These are phyloP conservation scores for Chironomus tepperi DNA, from an alignment of 1,140 invertebrate species.

Conservation along the genomic window DNA sequence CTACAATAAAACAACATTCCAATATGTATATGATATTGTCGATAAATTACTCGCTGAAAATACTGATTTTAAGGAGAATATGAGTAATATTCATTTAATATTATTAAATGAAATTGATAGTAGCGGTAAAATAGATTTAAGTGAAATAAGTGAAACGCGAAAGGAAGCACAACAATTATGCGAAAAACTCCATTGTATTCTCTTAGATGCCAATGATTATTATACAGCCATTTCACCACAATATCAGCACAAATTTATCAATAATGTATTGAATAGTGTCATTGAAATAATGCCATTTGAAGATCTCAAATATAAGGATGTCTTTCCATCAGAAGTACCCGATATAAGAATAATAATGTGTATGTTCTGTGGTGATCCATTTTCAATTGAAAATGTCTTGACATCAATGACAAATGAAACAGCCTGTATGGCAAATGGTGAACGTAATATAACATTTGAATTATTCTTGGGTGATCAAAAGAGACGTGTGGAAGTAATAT, in stretches of 20 bases:
- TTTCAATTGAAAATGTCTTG: conserved; percentile 80
- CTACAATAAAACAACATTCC: conserved; percentile 18
- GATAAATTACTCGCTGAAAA: conserved; percentile 16
- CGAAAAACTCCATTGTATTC: neutral
- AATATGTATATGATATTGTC: conserved; percentile 14
- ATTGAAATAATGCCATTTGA: conserved; percentile 37
- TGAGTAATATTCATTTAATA: conserved; percentile 6
- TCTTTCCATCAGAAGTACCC: conserved; percentile 39
- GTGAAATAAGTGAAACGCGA: neutral
- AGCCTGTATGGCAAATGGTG: conserved; percentile 75
- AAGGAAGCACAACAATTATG: neutral
- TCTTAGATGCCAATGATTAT: conserved; percentile 18
- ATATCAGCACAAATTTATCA: conserved; percentile 38
- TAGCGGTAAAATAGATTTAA: conserved; percentile 5
- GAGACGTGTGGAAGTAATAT: conserved; percentile 82
- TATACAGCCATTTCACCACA: conserved; percentile 16
- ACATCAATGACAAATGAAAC: conserved; percentile 81
- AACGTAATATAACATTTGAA: conserved; percentile 81
- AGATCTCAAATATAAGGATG: conserved; percentile 38
- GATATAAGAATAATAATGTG: conserved; percentile 81
- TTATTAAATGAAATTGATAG: conserved; percentile 5
- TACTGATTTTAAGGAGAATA: conserved; percentile 3
- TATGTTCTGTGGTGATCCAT: conserved; percentile 95
- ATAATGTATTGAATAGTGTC: conserved; percentile 38
- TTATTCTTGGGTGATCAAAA: conserved; percentile 85